Percentiles rank a stretch among this genome's conserved stretches.
Conservation (phyloP, 2,113 vertebrate genomes). For the Puffinus mauretanicus region DNA sequence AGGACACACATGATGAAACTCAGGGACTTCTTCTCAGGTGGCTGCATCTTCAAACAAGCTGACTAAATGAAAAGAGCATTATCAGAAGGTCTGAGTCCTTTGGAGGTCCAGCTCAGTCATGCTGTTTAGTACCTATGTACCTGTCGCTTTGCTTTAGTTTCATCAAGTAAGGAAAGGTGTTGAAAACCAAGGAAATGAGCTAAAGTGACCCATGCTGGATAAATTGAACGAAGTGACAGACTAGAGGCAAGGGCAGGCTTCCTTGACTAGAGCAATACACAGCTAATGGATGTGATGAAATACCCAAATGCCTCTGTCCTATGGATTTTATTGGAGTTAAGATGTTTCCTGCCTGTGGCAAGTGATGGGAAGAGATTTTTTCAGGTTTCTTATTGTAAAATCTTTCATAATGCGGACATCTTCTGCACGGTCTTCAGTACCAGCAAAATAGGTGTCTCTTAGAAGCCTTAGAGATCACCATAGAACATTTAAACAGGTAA, state of each 20-base stretch:
- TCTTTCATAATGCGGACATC: background rate
- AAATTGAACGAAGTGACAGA: background rate
- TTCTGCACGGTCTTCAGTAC: background rate
- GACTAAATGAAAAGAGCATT: background rate
- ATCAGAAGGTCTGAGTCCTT: background rate
- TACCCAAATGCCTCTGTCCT: background rate
- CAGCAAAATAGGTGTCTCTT: background rate
- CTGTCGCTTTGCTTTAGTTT: background rate
- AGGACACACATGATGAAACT: background rate
- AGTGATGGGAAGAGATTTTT: background rate
- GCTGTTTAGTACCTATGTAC: background rate
- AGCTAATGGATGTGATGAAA: background rate
- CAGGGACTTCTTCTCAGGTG: background rate
- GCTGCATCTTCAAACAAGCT: background rate
- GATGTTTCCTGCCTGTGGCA: background rate
- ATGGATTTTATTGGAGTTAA: background rate
- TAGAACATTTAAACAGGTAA: background rate
- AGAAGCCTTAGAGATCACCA: background rate
- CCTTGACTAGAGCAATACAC: background rate
- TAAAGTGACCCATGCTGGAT: background rate
- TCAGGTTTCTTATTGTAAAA: background rate
- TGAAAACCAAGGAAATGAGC: background rate
- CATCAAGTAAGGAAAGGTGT: background rate
- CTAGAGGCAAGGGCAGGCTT: background rate
- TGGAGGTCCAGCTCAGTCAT: background rate